Conservation (phyloP, 1,140 invertebrate genomes). For the Agrypnia vestita region DNA sequence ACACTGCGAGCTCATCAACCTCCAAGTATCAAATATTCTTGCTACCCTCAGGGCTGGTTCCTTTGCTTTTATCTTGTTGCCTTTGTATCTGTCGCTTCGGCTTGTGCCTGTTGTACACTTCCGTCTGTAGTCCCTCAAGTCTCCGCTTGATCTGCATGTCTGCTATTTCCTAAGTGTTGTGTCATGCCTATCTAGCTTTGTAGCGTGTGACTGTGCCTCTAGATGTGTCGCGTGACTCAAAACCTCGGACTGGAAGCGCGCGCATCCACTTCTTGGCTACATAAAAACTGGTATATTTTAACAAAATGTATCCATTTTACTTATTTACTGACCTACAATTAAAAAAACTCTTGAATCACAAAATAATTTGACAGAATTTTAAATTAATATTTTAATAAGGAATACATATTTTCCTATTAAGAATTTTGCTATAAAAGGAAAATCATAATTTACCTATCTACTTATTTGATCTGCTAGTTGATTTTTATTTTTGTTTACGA, state of each 20-base stretch:
- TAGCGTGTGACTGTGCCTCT: constrained; percentile 41
- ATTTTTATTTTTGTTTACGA: no score
- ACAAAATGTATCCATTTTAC: no score
- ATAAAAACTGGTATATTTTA: not conserved
- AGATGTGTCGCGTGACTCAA: constrained; percentile 42
- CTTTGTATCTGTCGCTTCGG: constrained; percentile 57
- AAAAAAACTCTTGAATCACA: no score
- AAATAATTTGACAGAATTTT: no score
- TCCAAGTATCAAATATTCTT: constrained; percentile 62
- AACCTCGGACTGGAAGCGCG: constrained; percentile 33
- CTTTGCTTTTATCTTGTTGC: constrained; percentile 49
- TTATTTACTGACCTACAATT: no score
- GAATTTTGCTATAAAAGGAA: no score
- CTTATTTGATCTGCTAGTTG: not conserved
- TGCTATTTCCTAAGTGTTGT: constrained; percentile 49
- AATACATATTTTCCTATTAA: no score
- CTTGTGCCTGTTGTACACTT: constrained; percentile 52
- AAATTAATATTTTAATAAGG: no score
- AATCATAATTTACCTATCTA: not conserved
- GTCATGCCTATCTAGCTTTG: constrained; percentile 34
- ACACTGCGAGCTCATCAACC: constrained; percentile 58
- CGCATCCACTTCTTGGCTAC: constrained; percentile 27
- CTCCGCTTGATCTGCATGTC: constrained; percentile 58
- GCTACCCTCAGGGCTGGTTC: constrained; percentile 48
- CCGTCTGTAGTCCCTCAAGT: constrained; percentile 35